A percentile compares a stretch with the other conserved stretches of the same genome.
These are phyloP conservation scores for Silurus aristotelis DNA, from an alignment of 2,797 vertebrate species.

Conservation along the genomic window DNA sequence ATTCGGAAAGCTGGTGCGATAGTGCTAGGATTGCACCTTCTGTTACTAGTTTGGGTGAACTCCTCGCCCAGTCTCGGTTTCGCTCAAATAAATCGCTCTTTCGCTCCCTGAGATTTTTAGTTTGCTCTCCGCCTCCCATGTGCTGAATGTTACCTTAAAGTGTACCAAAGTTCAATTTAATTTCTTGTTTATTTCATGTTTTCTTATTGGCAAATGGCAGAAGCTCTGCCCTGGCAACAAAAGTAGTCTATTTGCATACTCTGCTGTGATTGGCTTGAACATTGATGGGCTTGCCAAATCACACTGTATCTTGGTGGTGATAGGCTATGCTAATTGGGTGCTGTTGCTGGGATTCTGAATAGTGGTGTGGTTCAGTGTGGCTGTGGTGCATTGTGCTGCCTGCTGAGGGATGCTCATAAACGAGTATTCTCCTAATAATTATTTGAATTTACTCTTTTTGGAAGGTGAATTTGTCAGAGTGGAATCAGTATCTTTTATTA, in stretches of 20 bases:
- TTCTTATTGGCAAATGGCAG: conserved; percentile 97
- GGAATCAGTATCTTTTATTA: background rate
- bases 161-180: conserved; percentile 98
- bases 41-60: conserved; percentile 72
- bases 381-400: conserved; percentile 94
- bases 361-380: conserved; percentile 85
- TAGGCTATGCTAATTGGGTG: conserved; percentile 99
- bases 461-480: conserved; percentile 21
- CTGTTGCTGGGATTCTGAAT: conserved; percentile 98
- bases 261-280: conserved; percentile 85
- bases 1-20: background rate
- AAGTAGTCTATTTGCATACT: conserved; percentile 95
- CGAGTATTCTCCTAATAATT: conserved; percentile 86
- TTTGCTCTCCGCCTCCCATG: conserved; percentile 78
- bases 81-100: conserved; percentile 72
- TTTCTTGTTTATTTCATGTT: conserved; percentile 99
- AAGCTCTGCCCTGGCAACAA: conserved; percentile 99
- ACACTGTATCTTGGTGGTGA: conserved; percentile 84
- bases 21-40: background rate
- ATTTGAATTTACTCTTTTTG: conserved; percentile 46
- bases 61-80: conserved; percentile 71
- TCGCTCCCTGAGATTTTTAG: conserved; percentile 76
- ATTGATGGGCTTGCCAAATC: conserved; percentile 88
- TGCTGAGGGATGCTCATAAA: conserved; percentile 95
- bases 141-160: conserved; percentile 83